Conservation (phyloP, 1,140 invertebrate species). For the Palaemon carinicauda region DNA sequence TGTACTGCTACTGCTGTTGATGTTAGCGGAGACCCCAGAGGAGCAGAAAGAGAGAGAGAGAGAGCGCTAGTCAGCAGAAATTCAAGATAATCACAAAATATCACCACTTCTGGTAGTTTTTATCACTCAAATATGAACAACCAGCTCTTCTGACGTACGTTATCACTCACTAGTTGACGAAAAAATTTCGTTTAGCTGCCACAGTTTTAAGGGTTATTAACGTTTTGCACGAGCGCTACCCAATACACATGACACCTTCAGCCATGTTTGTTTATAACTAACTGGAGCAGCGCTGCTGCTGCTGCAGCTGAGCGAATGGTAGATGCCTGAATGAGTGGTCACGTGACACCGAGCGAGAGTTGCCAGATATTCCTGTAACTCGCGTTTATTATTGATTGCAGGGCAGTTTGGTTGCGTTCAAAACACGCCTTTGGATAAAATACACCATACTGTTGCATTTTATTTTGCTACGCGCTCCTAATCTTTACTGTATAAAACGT, state of each 20-base stretch:
- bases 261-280: slow-evolving; percentile 6
- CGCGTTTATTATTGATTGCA: background rate
- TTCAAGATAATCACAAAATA: no score
- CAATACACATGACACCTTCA: background rate
- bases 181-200: background rate
- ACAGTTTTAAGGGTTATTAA: background rate
- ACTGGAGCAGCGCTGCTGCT: background rate
- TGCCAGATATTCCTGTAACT: background rate
- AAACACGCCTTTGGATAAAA: no score
- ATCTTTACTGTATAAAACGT: no score
- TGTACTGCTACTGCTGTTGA: no score
- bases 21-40: no score
- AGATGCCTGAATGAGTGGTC: background rate
- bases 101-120: background rate
- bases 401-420: background rate
- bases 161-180: background rate
- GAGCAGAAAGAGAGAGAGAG: no score
- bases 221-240: background rate
- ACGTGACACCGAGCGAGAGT: background rate
- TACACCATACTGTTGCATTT: no score
- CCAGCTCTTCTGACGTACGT: background rate
- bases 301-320: background rate
- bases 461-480: no score
- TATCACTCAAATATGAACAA: background rate
- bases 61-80: no score